Evolutionary conservation across 2,888 invertebrate genomes (phyloP).

Genomic region (Ennomos fuscantarius): DNA sequence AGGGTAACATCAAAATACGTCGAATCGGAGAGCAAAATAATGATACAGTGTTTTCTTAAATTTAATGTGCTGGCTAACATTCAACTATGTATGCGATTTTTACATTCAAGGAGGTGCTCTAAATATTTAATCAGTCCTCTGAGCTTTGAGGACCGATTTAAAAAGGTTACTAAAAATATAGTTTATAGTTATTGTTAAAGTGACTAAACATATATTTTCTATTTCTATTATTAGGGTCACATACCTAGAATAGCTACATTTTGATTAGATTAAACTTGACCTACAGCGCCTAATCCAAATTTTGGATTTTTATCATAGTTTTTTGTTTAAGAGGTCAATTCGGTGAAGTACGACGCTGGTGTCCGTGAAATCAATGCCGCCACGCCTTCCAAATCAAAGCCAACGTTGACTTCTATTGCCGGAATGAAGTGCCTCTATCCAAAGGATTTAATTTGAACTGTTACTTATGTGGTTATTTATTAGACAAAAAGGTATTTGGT

Average conservation of each 20-base stretch:
- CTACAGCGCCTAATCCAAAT: conserved; percentile 5
- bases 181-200: neutral
- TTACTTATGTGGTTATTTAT: too few relatives aligned
- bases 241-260: conserved; percentile 7
- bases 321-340: neutral
- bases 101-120: conserved; percentile 14
- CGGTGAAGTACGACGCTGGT: too few relatives aligned
- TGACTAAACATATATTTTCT: conserved; percentile 4
- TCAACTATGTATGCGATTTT: conserved; percentile 20
- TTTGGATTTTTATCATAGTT: neutral
- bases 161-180: neutral
- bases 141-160: conserved; percentile 8
- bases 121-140: conserved; percentile 16
- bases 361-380: too few relatives aligned
- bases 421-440: too few relatives aligned
- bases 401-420: too few relatives aligned
- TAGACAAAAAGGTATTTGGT: too few relatives aligned
- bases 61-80: conserved; percentile 27
- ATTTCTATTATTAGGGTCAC: conserved; percentile 8
- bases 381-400: too few relatives aligned
- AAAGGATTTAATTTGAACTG: too few relatives aligned
- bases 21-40: conserved; percentile 3
- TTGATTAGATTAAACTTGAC: conserved; percentile 5
- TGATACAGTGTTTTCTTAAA: conserved; percentile 7
- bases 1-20: conserved; percentile 6